phyloP scores from a whole-genome alignment of 37 sponge, comb jelly and placozoan species.

The Spongia lamella region DNA sequence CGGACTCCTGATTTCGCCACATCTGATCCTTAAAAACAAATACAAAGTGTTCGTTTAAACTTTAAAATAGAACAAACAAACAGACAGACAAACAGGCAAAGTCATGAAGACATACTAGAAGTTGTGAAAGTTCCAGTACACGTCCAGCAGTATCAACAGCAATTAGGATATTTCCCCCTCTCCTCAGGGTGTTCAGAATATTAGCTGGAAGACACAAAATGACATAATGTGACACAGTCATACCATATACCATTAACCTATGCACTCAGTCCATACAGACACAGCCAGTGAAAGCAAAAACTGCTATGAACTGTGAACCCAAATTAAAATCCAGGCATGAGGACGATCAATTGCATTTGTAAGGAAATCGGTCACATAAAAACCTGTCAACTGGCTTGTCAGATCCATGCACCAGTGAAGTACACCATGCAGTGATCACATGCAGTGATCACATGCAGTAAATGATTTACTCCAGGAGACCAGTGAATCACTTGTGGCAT shows the following conservation, averaged over 20 bases:
- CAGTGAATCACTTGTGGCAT: no score
- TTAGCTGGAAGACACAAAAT: conserved; percentile 44
- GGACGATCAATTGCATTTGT: no score
- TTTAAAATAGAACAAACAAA: no score
- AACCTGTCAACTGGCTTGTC: no score
- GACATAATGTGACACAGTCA: neutral
- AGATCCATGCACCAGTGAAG: no score
- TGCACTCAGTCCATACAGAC: neutral
- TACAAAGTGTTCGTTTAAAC: no score
- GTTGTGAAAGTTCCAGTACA: conserved; percentile 93
- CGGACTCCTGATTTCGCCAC: conserved; percentile 92
- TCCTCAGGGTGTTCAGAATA: conserved; percentile 87
- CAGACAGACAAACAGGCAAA: neutral
- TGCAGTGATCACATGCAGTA: no score
- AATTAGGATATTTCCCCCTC: conserved; percentile 91
- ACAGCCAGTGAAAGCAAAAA: neutral
- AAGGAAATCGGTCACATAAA: no score
- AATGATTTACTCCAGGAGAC: no score
- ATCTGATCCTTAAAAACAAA: conserved; percentile 77
- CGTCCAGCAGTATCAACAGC: conserved; percentile 98
- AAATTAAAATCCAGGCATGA: no score
- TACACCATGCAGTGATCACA: no score
- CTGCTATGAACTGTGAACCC: neutral
- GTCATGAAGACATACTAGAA: conserved; percentile 83
- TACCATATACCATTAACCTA: neutral